Conservation (phyloP, 2,797 vertebrate species). For the Ctenochaetus hawaiiensis region DNA sequence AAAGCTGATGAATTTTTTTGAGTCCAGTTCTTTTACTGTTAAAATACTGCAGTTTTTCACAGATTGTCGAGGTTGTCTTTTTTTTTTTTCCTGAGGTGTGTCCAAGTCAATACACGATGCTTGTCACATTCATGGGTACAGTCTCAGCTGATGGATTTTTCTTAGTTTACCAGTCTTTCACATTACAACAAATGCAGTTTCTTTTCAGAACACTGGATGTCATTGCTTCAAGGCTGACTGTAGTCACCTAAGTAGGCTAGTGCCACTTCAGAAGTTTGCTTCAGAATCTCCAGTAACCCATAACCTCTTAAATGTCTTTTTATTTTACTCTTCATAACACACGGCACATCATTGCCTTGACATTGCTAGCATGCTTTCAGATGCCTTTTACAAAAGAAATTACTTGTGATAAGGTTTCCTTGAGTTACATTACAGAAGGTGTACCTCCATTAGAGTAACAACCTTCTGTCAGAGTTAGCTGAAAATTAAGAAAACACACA, state of each 20-base stretch:
- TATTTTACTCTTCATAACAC: neutral
- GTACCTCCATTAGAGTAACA: too few species aligned
- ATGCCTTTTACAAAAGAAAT: neutral
- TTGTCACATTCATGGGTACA: neutral
- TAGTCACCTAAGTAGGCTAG: neutral
- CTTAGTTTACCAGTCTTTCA: neutral
- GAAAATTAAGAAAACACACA: too few species aligned
- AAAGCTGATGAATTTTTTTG: constrained; percentile 3
- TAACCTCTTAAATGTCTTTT: neutral
- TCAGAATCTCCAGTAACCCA: neutral
- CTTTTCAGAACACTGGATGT: neutral
- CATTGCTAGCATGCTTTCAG: neutral
- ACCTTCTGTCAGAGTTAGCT: too few species aligned
- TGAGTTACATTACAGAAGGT: neutral
- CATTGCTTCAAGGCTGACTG: neutral
- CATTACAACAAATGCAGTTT: neutral
- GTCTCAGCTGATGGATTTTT: neutral
- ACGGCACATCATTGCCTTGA: neutral
- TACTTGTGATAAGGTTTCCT: neutral
- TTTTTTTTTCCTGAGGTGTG: neutral
- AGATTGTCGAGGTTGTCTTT: too few species aligned
- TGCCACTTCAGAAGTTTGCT: neutral
- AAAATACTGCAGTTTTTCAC: neutral
- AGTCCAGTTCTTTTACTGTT: neutral
- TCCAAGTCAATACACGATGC: neutral